phyloP scores from a whole-genome alignment of 1,140 invertebrate genomes.

The Hylaeus anthracinus region DNA sequence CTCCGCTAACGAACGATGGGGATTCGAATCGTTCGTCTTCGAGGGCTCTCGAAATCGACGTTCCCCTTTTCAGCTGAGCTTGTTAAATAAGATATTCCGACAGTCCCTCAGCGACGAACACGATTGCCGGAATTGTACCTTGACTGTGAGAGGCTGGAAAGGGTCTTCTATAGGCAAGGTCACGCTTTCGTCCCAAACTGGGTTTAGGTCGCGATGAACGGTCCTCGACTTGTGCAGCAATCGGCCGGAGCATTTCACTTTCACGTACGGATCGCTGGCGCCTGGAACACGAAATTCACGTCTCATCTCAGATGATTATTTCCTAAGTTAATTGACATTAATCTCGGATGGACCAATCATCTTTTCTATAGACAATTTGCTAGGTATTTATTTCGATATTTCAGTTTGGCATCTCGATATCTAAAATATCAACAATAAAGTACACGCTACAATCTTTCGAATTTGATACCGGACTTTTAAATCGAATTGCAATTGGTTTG shows the following conservation, averaged over 20 bases:
- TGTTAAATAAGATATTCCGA: constrained; percentile 1
- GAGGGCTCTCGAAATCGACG: neutral
- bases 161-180: constrained; percentile 97
- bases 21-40: neutral
- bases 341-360: no score
- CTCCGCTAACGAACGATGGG: no score
- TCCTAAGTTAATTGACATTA: no score
- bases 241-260: constrained; percentile 95
- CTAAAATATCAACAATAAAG: no score
- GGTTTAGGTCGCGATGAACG: constrained; percentile 94
- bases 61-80: neutral
- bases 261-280: constrained; percentile 98
- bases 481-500: no score
- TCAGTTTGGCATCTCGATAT: no score
- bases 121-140: constrained; percentile 82
- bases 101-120: neutral
- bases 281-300: constrained; percentile 83
- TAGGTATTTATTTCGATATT: no score
- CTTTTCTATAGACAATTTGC: no score
- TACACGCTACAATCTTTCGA: no score
- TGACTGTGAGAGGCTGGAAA: constrained; percentile 91
- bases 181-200: constrained; percentile 98
- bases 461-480: no score
- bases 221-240: constrained; percentile 97
- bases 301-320: no score